phyloP scores from a whole-genome alignment of 2,888 invertebrate species.

The Pachydiplax longipennis region DNA sequence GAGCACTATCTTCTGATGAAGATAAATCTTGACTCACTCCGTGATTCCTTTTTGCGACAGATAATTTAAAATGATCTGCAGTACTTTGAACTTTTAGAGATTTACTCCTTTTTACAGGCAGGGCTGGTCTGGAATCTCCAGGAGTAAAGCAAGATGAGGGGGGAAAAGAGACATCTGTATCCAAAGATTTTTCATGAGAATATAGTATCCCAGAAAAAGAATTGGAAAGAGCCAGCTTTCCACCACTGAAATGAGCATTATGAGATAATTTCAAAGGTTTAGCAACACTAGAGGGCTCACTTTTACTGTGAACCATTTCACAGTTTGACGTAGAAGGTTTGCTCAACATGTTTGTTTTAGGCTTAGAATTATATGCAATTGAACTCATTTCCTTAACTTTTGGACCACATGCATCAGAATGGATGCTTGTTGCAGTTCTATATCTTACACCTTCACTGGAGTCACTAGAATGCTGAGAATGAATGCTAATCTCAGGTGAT shows the following conservation, averaged over 20 bases:
- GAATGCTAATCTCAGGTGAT: background rate
- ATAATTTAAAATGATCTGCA: slow-evolving; percentile 51
- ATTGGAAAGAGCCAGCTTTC: background rate
- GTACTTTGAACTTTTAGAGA: slow-evolving; percentile 56
- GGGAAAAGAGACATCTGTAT: background rate
- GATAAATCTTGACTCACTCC: slow-evolving; percentile 30
- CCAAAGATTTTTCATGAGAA: background rate
- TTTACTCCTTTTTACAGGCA: slow-evolving; percentile 58
- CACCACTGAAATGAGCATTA: background rate
- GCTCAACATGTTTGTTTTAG: background rate
- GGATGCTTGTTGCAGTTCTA: slow-evolving; percentile 11
- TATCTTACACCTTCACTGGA: background rate
- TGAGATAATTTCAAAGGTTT: background rate
- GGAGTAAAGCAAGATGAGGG: background rate
- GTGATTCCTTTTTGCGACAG: slow-evolving; percentile 47
- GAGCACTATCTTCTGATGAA: background rate
- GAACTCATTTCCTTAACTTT: background rate
- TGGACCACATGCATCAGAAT: background rate
- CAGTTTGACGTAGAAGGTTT: no score
- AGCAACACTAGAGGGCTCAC: background rate
- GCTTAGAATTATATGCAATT: background rate
- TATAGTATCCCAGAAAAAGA: background rate
- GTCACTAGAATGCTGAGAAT: background rate
- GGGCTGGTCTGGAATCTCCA: slow-evolving; percentile 52
- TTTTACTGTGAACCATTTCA: background rate